Conservation (phyloP, 92 coral and sea anemone species). For the Umimayanthus chanpuru region DNA sequence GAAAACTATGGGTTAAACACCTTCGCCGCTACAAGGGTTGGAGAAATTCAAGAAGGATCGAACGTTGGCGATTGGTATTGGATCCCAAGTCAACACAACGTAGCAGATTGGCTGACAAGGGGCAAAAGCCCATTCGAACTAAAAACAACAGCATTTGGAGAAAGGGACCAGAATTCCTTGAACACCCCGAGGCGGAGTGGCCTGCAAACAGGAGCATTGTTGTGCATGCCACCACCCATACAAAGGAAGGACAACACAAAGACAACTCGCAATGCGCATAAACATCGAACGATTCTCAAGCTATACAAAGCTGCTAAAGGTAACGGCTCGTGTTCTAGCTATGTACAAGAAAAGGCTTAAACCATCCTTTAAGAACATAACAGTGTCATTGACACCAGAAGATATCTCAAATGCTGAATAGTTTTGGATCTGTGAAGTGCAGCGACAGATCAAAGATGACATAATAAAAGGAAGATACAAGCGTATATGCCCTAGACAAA, state of each 20-base stretch:
- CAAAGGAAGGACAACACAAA: background rate
- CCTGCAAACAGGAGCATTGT: background rate
- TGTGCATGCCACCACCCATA: background rate
- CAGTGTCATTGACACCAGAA: constrained; percentile 24
- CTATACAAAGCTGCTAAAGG: constrained; percentile 45
- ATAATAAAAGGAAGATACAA: constrained; percentile 40
- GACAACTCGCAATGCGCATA: constrained; percentile 30
- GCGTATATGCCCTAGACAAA: constrained; percentile 27
- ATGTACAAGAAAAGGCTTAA: constrained; percentile 48
- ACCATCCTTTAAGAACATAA: constrained; percentile 48
- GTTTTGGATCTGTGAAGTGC: constrained; percentile 46
- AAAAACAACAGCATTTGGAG: constrained; percentile 51
- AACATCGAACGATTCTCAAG: constrained; percentile 46
- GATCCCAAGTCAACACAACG: constrained; percentile 53
- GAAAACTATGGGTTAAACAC: constrained; percentile 66
- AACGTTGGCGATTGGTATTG: constrained; percentile 65
- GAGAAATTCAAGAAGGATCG: constrained; percentile 70
- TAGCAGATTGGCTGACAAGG: constrained; percentile 73
- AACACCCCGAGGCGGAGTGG: constrained; percentile 40
- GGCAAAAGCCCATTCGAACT: constrained; percentile 65
- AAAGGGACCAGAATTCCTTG: constrained; percentile 65
- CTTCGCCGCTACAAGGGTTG: constrained; percentile 65
- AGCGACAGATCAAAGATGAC: constrained; percentile 9
- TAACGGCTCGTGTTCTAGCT: constrained; percentile 62
- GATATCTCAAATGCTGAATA: constrained; percentile 23